Base-by-base conservation (phyloP, 2,888 invertebrate genomes). In the Hypsopygia costalis region DNA sequence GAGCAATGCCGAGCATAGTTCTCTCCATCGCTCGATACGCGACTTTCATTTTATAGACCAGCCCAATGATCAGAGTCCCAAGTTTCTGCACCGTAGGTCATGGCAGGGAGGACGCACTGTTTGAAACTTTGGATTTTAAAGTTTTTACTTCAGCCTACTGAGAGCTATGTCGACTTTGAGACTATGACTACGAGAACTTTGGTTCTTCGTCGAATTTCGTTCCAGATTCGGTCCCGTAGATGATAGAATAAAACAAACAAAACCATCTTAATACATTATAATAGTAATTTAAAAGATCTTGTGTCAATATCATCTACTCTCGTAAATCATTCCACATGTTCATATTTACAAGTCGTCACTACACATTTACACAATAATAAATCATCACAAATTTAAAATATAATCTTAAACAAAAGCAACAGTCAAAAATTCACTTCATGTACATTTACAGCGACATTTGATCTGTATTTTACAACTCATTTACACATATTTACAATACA, bases 231-330 rank as follows among this genome's bases (percentile, higher is more conserved):
- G n/a, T n/a, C n/a, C n/a, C n/a, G n/a, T n/a, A n/a, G n/a, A 30
- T 6, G 35, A 31, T n/a, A 10, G 46, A 56, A 66, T 59, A 52
- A 64, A 70, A 69, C 66, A 62, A 55, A 11, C 47, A 41, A 35
- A 25, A 37, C 4, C 16, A 16, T 48, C 66, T 69, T 75, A 64
- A 65, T 77, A 68, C 71, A 74, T 37, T 81, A 80, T 82, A 78
- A 56, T 58, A 8, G 40, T 56, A 55, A 47, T 67, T 80, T 81
- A 72, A 73, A 81, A 81, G 79, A 82, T 82, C 79, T 80, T 69
- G 70, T 77, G 70, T 77, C 75, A 80, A 75, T 79, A 80, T 72
- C 65, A 73, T 79, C 74, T 77, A 74, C 65, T 69, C 51, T 52
- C 69, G 77, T 76, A 70, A 81, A 75, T 70, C 69, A 58, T 46